These are phyloP conservation scores for Falco cherrug DNA, from an alignment of 2,797 vertebrate genomes.

Conservation along the genomic window DNA sequence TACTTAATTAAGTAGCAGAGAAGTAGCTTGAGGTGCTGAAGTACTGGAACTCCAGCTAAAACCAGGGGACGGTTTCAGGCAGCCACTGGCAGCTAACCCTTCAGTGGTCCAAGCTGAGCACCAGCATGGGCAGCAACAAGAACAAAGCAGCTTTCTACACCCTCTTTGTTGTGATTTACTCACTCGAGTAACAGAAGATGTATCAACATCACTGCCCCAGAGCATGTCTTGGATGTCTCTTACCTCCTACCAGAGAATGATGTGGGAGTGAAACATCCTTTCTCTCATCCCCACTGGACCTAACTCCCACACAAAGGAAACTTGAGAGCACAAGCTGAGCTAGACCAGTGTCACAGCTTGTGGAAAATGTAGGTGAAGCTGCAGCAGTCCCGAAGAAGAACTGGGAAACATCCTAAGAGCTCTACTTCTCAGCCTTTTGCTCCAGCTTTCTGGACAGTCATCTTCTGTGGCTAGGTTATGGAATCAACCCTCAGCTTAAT, in stretches of 20 bases:
- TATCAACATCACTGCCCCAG: background rate
- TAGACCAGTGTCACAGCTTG: background rate
- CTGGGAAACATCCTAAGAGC: background rate
- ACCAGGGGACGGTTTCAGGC: background rate
- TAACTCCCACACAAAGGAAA: background rate
- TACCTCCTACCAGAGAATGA: background rate
- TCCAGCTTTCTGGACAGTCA: background rate
- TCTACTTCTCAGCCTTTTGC: background rate
- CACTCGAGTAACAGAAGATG: background rate
- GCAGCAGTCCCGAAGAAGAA: background rate
- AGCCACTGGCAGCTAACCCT: background rate
- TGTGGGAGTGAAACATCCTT: background rate
- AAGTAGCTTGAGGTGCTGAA: constrained; percentile 7
- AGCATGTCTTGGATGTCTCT: background rate
- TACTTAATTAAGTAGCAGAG: background rate
- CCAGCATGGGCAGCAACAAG: background rate
- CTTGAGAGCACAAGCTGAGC: background rate
- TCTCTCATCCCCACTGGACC: background rate
- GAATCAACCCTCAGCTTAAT: background rate
- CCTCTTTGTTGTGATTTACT: background rate
- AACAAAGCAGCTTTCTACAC: constrained; percentile 10
- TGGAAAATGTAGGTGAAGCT: background rate
- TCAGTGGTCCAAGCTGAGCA: background rate
- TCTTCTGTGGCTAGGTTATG: background rate
- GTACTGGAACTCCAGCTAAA: background rate